Conservation (phyloP, 2,113 vertebrate species). For the Anoplopoma fimbria region DNA sequence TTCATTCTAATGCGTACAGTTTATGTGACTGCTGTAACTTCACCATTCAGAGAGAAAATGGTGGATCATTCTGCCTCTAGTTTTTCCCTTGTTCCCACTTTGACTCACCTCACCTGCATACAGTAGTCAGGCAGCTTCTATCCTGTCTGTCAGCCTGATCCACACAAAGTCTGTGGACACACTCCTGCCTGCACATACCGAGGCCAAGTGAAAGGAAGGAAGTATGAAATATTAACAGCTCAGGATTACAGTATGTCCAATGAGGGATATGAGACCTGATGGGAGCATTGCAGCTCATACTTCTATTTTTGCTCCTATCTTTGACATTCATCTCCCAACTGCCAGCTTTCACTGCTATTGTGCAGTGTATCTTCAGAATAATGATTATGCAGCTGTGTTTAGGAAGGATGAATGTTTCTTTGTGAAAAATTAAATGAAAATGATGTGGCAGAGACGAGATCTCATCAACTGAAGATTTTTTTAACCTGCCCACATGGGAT, state of each 20-base stretch:
- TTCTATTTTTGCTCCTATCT: conserved; percentile 60
- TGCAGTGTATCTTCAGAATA: conserved; percentile 4
- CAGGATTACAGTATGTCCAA: conserved; percentile 58
- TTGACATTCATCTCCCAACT: conserved; percentile 30
- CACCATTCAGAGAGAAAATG: conserved; percentile 22
- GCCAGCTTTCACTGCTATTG: conserved; percentile 10
- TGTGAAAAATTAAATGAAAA: neutral
- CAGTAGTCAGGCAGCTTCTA: neutral
- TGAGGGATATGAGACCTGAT: conserved; percentile 63
- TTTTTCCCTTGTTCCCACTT: conserved; percentile 1
- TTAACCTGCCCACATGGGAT: neutral
- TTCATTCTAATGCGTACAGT: neutral
- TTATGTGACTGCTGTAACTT: neutral
- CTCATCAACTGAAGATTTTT: neutral
- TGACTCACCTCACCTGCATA: conserved; percentile 9
- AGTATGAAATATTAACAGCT: conserved; percentile 77
- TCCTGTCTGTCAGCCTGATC: conserved; percentile 11
- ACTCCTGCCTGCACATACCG: conserved; percentile 42
- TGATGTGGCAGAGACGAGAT: neutral
- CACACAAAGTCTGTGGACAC: conserved; percentile 45
- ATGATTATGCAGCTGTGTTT: neutral
- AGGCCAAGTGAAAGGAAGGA: conserved; percentile 47
- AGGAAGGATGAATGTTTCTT: neutral
- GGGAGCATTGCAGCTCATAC: conserved; percentile 41
- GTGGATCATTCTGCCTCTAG: neutral